A percentile compares a stretch with the other conserved stretches of the same genome.
phyloP scores from a whole-genome alignment of 2,888 invertebrate genomes.

The Eretmocerus hayati region DNA sequence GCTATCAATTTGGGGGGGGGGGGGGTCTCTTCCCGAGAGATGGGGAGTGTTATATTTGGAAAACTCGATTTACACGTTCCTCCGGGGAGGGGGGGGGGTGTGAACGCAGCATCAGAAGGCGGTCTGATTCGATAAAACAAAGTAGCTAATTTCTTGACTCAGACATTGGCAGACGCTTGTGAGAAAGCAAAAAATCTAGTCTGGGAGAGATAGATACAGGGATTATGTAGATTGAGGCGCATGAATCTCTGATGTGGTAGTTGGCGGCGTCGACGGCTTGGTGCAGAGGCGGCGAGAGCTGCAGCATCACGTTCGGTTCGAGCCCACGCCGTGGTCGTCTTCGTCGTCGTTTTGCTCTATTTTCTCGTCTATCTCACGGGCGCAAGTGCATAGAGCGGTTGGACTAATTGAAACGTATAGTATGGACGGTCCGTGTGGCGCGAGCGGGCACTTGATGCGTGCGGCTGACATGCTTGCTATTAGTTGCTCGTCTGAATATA shows the following conservation, averaged over 20 bases:
- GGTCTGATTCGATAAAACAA: too few relatives aligned
- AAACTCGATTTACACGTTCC: too few relatives aligned
- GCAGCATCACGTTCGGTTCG: conserved; percentile 1
- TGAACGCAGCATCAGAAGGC: too few relatives aligned
- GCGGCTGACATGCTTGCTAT: too few relatives aligned
- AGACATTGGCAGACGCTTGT: background rate
- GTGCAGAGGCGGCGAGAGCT: background rate
- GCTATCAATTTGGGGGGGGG: too few relatives aligned
- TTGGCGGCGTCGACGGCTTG: background rate
- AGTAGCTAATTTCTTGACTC: too few relatives aligned
- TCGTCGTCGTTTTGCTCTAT: too few relatives aligned
- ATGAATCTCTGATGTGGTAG: background rate
- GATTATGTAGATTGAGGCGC: background rate
- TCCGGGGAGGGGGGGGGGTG: too few relatives aligned
- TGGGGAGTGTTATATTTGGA: too few relatives aligned
- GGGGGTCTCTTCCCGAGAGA: too few relatives aligned
- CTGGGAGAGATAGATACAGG: background rate
- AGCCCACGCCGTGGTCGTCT: too few relatives aligned
- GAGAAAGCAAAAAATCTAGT: background rate
- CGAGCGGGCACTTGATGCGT: background rate
- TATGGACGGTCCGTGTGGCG: background rate
- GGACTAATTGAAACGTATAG: conserved; percentile 16
- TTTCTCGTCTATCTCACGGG: background rate
- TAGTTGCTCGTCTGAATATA: background rate
- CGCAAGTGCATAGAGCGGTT: too few relatives aligned